Evolutionary conservation across 2,797 vertebrate species (phyloP), one percentile per base, ranked within the genome.

Genomic region (Urosaurus nigricauda): DNA sequence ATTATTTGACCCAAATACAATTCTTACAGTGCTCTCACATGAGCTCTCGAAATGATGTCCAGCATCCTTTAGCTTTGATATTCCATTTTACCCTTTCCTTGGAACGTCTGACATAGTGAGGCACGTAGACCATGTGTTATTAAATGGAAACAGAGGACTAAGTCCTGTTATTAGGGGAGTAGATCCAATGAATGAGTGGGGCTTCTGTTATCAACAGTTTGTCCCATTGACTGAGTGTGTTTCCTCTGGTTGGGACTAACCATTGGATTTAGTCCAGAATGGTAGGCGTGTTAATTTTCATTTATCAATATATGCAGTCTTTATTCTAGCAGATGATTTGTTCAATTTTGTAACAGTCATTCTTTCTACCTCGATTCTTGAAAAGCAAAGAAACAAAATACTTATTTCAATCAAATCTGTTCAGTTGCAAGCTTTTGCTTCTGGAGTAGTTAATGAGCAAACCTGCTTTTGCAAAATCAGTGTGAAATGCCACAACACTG

Each of bases 341-440:
- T 58, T 0, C 40, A 89, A 24, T 85, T 75, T 87, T 75, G 29
- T 4, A 0, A 14, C 29, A 21, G 2, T 47, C 53, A 56, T 73
- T 73, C 85, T 0, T 14, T 37, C 68, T 9, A 87, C 51, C 29
- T 16, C 16, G 6, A 51, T 60, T 0, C 3, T 2, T n/a, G 58
- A 84, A 79, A 87, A n/a, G 26, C 8, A 47, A 73, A 43, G 35
- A 58, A 82, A 26, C 9, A 71, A 21, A 79, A 32, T 29, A 65
- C 40, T 79, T 0, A 0, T 19, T 75, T 70, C 47, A 43, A 0
- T 77, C 26, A 37, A 51, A 21, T 90, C n/a, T 32, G 84, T 80
- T 65, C 5, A 43, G 43, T 82, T 71, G 1, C 68, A 86, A 21
- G 1, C 17, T 40, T 74, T 81, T 92, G 86, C 63, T 91, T 40